Percentiles rank a stretch among this genome's conserved stretches.
phyloP scores from a whole-genome alignment of 2,797 vertebrate species.

The Falco concolor region DNA sequence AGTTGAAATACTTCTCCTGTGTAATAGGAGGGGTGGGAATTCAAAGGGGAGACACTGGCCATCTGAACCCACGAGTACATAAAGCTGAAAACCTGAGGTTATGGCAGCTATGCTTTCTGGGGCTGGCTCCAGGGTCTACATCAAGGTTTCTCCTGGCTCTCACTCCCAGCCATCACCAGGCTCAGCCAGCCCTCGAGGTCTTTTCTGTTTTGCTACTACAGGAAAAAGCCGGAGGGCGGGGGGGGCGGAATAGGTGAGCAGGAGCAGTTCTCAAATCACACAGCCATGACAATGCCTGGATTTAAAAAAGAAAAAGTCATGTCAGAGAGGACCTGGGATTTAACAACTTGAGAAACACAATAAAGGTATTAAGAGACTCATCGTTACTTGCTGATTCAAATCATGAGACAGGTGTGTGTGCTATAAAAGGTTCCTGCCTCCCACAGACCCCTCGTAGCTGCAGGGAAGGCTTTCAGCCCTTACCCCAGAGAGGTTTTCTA shows the following conservation, averaged over 20 bases:
- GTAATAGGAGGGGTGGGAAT: background rate
- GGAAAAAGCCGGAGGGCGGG: background rate
- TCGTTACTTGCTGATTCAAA: background rate
- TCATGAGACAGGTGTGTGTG: fast-evolving
- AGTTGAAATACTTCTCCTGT: background rate
- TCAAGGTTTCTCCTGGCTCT: background rate
- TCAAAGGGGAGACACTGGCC: background rate
- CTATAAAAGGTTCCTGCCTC: background rate
- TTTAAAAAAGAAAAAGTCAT: background rate
- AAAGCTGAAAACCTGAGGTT: background rate
- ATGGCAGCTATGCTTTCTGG: background rate
- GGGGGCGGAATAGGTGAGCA: background rate
- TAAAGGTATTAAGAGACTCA: background rate
- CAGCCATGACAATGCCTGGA: background rate
- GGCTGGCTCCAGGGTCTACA: background rate
- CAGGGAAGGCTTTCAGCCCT: background rate
- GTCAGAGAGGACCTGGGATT: background rate
- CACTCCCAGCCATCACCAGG: background rate
- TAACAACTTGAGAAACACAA: background rate
- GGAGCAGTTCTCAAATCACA: background rate
- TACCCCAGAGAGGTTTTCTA: background rate
- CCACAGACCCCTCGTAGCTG: background rate
- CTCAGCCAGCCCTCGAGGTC: background rate
- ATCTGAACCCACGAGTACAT: background rate
- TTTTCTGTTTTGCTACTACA: background rate